Evolutionary conservation across 2,888 invertebrate genomes (phyloP), one percentile per base, ranked within the genome.

Genomic region (Aethes cnicana): DNA sequence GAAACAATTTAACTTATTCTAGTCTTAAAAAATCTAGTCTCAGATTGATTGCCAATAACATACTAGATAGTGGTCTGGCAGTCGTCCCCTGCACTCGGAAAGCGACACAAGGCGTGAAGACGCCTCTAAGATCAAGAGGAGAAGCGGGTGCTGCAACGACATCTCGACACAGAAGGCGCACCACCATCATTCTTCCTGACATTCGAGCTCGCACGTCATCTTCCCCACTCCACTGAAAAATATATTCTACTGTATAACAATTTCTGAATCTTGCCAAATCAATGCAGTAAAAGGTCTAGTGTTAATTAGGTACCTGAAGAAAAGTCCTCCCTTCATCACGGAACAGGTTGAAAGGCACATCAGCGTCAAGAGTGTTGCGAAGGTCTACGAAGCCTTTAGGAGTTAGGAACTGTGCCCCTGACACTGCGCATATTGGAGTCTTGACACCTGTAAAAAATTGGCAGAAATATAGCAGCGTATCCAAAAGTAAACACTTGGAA

Each of bases 41-140:
- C 20, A 16, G 23, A 3, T 25, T 26, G 5, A 18, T n/a, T n/a
- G n/a, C n/a, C n/a, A n/a, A n/a, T n/a, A n/a, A 66, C 92, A 90
- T 82, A 94, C 94, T 93, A 58, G 85, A 92, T 5, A 90, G 75
- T 67, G 92, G 90, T 72, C 91, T 93, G 1, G 92, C 92, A 7
- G 96, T 95, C 25, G 95, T 94, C 44, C 97, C 97, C 62, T 95
- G 96, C 4, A 96, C 94, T 58, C 96, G 91, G 69, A 97, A 96
- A 2, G 96, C 95, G 36, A 96, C 95, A 71, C 96, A 97, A 0
- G 96, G 96, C 1, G 95, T 94, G 77, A 95, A 95, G 16, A 96
- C 92, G 46, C 92, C 92, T 60, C 92, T 77, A 63, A 91, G 67
- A 54, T 91, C 90, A 54, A 86, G 72, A 1, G 88, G 83, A 2